Evolutionary conservation across 2,888 invertebrate genomes (phyloP).

Genomic region (Ephialtes manifestator): DNA sequence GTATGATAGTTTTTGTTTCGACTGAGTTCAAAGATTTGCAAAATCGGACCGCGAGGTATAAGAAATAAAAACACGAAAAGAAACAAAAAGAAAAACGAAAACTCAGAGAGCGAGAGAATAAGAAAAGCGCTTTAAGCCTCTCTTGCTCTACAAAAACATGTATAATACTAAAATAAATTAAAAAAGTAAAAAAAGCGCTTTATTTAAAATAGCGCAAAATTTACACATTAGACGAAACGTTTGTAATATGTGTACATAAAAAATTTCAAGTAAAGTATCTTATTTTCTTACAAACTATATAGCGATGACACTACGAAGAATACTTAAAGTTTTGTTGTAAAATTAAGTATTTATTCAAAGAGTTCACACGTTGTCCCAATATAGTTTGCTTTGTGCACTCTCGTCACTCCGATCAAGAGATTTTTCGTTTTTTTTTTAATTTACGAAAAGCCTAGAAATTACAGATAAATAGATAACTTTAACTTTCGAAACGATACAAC

Average conservation of each 20-base stretch:
- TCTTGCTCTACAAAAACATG: constrained; percentile 42
- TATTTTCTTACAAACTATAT: constrained; percentile 85
- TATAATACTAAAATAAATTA: constrained; percentile 38
- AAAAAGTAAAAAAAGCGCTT: constrained; percentile 48
- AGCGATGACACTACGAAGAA: constrained; percentile 81
- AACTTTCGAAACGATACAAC: constrained; percentile 43
- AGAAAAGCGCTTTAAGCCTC: constrained; percentile 32
- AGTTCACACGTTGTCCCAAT: constrained; percentile 78
- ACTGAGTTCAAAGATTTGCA: constrained; percentile 62
- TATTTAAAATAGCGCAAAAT: constrained; percentile 43
- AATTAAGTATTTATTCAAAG: constrained; percentile 81
- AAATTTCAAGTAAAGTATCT: constrained; percentile 84
- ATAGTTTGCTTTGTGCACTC: constrained; percentile 77
- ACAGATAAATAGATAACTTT: constrained; percentile 1
- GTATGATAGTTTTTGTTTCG: constrained; percentile 62
- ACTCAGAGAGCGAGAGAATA: constrained; percentile 16
- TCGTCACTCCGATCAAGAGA: constrained; percentile 7
- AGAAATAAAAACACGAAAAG: constrained; percentile 15
- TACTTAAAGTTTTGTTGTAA: constrained; percentile 80
- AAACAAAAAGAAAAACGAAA: constrained; percentile 27
- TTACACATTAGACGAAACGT: constrained; percentile 77
- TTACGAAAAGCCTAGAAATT: constrained; percentile 43
- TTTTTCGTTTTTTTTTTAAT: constrained; percentile 56
- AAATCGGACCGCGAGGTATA: constrained; percentile 44
- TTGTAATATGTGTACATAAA: constrained; percentile 84